Conservation (phyloP, 2,888 invertebrate genomes). For the Temnothorax unifasciatus region DNA sequence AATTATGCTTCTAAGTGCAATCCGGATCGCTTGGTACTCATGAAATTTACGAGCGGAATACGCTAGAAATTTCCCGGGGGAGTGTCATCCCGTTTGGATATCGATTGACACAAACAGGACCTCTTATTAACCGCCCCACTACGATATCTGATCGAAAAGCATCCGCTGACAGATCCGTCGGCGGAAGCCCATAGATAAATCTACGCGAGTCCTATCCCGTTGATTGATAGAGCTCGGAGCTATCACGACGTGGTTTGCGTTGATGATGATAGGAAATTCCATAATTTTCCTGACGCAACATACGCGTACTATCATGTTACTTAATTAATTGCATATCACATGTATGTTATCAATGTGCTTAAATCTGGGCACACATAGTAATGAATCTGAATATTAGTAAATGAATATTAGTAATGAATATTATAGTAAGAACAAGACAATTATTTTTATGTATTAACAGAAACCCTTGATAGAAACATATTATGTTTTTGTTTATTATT, state of each 20-base stretch:
- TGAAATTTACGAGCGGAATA: constrained; percentile 28
- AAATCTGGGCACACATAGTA: not conserved
- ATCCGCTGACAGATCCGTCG: constrained; percentile 51
- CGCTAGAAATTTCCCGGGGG: constrained; percentile 48
- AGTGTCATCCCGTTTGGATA: constrained; percentile 56
- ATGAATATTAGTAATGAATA: not conserved
- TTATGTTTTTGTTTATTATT: not conserved
- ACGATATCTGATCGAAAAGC: constrained; percentile 50
- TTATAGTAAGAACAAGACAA: not conserved
- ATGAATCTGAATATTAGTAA: not conserved
- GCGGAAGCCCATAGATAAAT: constrained; percentile 33
- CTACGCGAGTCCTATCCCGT: not conserved
- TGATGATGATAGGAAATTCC: constrained; percentile 33
- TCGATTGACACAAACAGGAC: constrained; percentile 75
- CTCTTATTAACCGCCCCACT: constrained; percentile 58
- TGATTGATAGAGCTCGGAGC: constrained; percentile 62
- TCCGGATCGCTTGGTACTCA: not conserved
- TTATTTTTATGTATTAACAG: not conserved
- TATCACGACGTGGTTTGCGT: constrained; percentile 46
- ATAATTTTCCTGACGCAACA: constrained; percentile 18
- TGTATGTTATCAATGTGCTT: not conserved
- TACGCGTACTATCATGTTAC: not conserved
- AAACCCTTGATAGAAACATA: not conserved
- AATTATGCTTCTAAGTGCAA: not conserved
- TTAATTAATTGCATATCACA: not conserved